phyloP scores from a whole-genome alignment of 2,888 invertebrate genomes.

The Tenthredo mesomela region DNA sequence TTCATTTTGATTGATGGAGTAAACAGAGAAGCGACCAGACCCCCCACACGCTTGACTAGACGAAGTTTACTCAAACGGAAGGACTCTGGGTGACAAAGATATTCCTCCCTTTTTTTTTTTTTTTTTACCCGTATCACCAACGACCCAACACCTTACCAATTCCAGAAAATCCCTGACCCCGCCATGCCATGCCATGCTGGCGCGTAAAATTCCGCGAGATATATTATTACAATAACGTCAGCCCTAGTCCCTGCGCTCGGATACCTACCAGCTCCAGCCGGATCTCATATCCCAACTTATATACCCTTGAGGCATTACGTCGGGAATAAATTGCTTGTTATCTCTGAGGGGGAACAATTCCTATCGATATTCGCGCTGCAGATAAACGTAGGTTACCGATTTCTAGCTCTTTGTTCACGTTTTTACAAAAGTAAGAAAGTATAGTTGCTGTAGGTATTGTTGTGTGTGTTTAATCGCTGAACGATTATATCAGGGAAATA shows the following conservation, averaged over 20 bases:
- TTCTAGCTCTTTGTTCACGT: too few species aligned
- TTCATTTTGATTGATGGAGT: background rate
- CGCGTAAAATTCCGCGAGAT: constrained; percentile 11
- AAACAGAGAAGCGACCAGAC: background rate
- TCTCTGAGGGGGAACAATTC: constrained; percentile 18
- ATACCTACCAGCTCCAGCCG: background rate
- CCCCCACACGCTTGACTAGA: background rate
- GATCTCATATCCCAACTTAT: constrained; percentile 23
- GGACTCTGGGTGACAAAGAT: background rate
- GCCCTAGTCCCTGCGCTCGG: background rate
- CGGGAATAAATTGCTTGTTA: constrained; percentile 48
- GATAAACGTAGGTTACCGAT: too few species aligned
- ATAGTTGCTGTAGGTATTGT: too few species aligned
- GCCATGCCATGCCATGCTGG: background rate
- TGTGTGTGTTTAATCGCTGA: background rate
- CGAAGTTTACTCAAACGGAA: background rate
- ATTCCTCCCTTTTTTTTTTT: background rate
- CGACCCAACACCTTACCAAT: background rate
- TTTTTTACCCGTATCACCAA: background rate
- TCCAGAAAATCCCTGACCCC: constrained; percentile 28
- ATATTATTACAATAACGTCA: constrained; percentile 28
- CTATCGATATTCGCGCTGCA: background rate
- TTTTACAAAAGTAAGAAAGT: too few species aligned
- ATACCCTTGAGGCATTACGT: constrained; percentile 23
- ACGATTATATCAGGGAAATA: background rate